Evolutionary conservation across 2,888 invertebrate genomes (phyloP).

Genomic region (Pseudococcus longispinus): DNA sequence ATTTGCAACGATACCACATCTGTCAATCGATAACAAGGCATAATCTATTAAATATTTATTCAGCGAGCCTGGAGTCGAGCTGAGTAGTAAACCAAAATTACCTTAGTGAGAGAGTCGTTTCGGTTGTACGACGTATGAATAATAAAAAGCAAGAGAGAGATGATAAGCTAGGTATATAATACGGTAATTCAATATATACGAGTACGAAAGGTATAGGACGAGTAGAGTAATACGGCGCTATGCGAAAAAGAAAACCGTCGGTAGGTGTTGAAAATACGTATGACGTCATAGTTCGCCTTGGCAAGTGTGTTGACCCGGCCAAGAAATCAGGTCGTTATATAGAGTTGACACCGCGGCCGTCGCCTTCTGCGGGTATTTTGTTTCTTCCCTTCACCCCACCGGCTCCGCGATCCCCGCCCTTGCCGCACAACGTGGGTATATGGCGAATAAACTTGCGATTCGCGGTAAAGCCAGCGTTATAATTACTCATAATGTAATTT

Average conservation of each 20-base stretch:
- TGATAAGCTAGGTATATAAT: not conserved
- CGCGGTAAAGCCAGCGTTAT: constrained; percentile 18
- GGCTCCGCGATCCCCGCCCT: not conserved
- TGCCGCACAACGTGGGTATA: not conserved
- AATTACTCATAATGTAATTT: constrained; percentile 1
- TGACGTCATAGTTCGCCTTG: constrained; percentile 57
- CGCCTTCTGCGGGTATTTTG: constrained; percentile 29
- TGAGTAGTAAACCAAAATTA: not conserved
- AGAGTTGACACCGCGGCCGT: constrained; percentile 37
- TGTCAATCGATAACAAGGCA: not conserved
- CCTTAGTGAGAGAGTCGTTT: not conserved
- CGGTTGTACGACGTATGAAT: not conserved
- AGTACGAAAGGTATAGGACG: not conserved
- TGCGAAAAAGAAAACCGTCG: constrained; percentile 51
- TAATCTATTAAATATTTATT: not conserved
- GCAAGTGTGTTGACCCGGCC: constrained; percentile 57
- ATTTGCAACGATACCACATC: not conserved
- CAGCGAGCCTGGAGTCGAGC: not conserved
- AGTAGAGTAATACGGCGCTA: constrained; percentile 10
- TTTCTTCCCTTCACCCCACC: not conserved
- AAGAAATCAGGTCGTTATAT: constrained; percentile 57
- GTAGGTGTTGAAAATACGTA: constrained; percentile 48
- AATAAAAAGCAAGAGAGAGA: not conserved
- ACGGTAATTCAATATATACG: constrained; percentile 37
- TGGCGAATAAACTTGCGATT: constrained; percentile 28